A percentile compares a stretch with the other conserved stretches of the same genome.
Conservation (phyloP, 1,140 invertebrate species). For the Ooceraea biroi region DNA sequence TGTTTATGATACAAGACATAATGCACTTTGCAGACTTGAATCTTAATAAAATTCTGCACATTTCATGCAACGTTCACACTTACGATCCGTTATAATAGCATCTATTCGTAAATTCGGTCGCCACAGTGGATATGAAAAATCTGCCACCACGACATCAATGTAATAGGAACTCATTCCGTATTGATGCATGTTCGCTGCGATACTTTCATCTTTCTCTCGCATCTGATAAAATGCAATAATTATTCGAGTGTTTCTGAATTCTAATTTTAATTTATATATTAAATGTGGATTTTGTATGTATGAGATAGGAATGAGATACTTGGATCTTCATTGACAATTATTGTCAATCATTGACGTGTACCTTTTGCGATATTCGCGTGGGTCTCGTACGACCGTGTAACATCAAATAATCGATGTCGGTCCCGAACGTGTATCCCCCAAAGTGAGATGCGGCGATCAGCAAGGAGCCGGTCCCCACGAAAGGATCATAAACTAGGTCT, state of each 20-base stretch:
- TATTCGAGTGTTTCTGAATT: not conserved
- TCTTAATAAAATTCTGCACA: not conserved
- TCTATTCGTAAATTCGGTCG: conserved; percentile 90
- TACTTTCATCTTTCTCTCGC: conserved; percentile 93
- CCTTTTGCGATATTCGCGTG: conserved; percentile 92
- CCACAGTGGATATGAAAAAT: conserved; percentile 95
- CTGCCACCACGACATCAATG: conserved; percentile 95
- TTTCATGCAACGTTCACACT: conserved; percentile 83
- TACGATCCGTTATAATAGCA: conserved; percentile 97
- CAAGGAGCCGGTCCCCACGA: conserved; percentile 98
- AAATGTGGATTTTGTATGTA: conserved; percentile 15
- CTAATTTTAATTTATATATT: conserved; percentile 7
- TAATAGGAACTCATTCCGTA: conserved; percentile 92
- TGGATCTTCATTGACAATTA: conserved; percentile 55
- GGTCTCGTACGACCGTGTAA: conserved; percentile 95
- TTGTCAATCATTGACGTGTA: conserved; percentile 75
- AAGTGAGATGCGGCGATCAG: conserved; percentile 96
- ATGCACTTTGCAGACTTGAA: not conserved
- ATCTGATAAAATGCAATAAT: conserved; percentile 83
- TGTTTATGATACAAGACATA: conserved; percentile 23
- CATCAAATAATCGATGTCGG: conserved; percentile 97
- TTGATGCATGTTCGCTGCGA: conserved; percentile 94
- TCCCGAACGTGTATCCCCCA: conserved; percentile 95
- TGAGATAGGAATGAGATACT: conserved; percentile 6
- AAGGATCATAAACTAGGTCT: conserved; percentile 96